Base-by-base conservation (phyloP, 2,113 vertebrate genomes). In the Zosterops hypoxanthus region DNA sequence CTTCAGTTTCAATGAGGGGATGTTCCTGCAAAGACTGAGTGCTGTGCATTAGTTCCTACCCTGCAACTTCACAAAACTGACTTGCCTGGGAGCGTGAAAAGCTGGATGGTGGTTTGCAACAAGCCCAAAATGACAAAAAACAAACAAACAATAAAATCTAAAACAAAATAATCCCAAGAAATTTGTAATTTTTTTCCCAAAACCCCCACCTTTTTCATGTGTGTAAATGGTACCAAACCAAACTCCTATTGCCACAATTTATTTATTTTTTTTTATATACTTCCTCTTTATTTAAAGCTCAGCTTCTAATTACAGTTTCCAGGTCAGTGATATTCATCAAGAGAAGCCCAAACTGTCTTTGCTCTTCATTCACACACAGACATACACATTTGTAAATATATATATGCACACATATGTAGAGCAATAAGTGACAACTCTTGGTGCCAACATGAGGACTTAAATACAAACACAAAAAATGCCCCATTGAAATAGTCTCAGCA, bases 361-460 rank as follows among this genome's bases (percentile, higher is more conserved):
- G 26, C 12, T 63, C 33, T 69, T 86, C 47, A 28, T 59, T 71
- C 55, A 33, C 39, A 22, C 4, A 41, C 0, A 44, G 19, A 11
- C 4, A 2, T 6, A 33, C 6, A 4, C 9, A 13, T 26, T n/a
- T 34, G 16, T 23, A 33, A 7, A 5, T 3, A 5, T 3, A 9
- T 3, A 8, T 3, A 12, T 8, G 8, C 22, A 33, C 25, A 49
- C 12, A 26, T 9, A 25, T 3, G 9, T 10, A 12, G 6, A 20
- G 31, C 12, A 83, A 1, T 19, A 64, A 33, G 12, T 6, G 9
- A 14, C 9, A 16, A 52, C 21, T 6, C 44, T 14, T 44, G 25
- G 33, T 22, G 21, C 17, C 41, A 78, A 16, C 42, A 53, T 2
- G 12, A 86, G 46, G 36, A 65, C 49, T 12, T 9, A 14, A 82